Conservation (phyloP, 2,113 vertebrate species). For the Saguinus midas region DNA sequence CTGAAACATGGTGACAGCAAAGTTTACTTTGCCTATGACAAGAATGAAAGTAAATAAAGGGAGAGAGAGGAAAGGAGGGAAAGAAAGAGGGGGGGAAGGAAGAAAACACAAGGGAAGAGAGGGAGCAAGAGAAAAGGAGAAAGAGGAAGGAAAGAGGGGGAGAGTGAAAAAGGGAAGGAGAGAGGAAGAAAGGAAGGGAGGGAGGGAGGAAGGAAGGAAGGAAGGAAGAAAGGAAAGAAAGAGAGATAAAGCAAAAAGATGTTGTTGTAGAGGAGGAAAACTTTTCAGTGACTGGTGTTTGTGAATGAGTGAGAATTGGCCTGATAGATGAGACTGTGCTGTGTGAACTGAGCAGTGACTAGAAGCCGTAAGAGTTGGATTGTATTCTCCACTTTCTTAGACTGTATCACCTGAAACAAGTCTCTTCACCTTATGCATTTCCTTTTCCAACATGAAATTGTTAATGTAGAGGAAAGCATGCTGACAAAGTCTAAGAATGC, state of each 20-base stretch:
- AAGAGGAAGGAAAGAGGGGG: too few species aligned
- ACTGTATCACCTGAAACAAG: neutral
- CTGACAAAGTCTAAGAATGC: neutral
- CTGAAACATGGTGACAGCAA: neutral
- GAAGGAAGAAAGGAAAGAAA: neutral
- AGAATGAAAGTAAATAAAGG: neutral
- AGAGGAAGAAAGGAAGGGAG: too few species aligned
- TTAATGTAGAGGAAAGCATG: neutral
- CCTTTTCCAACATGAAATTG: conserved; percentile 3
- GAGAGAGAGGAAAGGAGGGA: neutral
- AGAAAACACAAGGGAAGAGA: neutral
- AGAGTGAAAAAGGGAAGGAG: accelerated
- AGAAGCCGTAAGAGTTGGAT: neutral
- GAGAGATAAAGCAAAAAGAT: neutral
- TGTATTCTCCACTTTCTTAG: neutral
- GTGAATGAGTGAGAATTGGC: accelerated
- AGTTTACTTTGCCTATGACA: neutral
- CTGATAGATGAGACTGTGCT: neutral
- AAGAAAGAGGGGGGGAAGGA: neutral
- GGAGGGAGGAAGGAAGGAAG: accelerated
- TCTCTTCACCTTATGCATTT: neutral
- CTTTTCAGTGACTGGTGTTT: accelerated
- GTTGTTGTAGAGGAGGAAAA: neutral
- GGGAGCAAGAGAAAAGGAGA: neutral
- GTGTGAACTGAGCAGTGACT: neutral